Evolutionary conservation across 92 coral and sea anemone species (phyloP).

Genomic region (Porites cylindrica): DNA sequence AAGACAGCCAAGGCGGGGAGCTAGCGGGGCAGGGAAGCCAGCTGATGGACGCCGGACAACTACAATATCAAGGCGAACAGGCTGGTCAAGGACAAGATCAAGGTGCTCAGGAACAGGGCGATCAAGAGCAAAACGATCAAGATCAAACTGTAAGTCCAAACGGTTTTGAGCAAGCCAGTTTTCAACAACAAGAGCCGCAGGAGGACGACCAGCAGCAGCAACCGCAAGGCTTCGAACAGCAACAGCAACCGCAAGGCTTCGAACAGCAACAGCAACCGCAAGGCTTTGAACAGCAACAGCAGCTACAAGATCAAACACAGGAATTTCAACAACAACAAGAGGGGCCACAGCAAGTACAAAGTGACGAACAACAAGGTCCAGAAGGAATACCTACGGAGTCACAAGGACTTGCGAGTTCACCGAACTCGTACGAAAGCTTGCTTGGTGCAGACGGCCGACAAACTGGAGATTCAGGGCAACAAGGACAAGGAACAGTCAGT

Average conservation of each 20-base stretch:
- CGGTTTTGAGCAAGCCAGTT: constrained; percentile 14
- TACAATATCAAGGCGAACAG: constrained; percentile 43
- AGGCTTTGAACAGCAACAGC: constrained; percentile 19
- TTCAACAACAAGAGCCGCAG: constrained; percentile 32
- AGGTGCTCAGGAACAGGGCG: constrained; percentile 32
- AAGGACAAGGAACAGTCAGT: constrained; percentile 24
- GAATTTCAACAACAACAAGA: constrained; percentile 31
- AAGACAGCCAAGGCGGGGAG: constrained; percentile 26
- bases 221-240: constrained; percentile 28
- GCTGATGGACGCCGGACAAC: constrained; percentile 20
- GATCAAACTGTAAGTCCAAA: constrained; percentile 21
- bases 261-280: constrained; percentile 36
- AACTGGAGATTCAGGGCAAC: constrained; percentile 23
- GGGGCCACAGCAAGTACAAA: constrained; percentile 25
- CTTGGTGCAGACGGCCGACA: constrained; percentile 30
- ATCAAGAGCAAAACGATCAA: constrained; percentile 8
- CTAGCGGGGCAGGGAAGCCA: constrained; percentile 44
- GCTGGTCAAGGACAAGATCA: constrained; percentile 40
- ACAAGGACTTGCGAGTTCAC: constrained; percentile 23
- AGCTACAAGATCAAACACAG: constrained; percentile 38
- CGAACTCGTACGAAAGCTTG: constrained; percentile 16
- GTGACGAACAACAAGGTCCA: constrained; percentile 29
- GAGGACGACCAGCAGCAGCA: constrained; percentile 25
- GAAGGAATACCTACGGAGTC: constrained; percentile 22
- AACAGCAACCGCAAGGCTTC: constrained; percentile 14